phyloP scores from a whole-genome alignment of 2,888 invertebrate species.

The Athripsodes cinereus region DNA sequence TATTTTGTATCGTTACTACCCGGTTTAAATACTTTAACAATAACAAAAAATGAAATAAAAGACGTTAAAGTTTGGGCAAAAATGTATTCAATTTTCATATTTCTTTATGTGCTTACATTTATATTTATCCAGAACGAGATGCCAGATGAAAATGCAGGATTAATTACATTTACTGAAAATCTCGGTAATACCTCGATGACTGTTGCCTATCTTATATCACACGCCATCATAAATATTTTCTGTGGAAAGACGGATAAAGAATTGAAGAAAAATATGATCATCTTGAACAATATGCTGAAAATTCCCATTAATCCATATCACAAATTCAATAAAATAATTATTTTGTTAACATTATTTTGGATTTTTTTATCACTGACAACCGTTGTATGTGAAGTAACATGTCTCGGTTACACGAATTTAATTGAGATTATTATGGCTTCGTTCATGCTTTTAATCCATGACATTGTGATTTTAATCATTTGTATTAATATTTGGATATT shows the following conservation, averaged over 20 bases:
- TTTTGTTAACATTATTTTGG: background rate
- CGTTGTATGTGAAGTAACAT: background rate
- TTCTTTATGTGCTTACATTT: no score
- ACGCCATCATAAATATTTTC: background rate
- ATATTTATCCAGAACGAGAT: no score
- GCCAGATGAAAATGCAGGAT: no score
- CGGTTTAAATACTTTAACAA: background rate
- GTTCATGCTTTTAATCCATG: background rate
- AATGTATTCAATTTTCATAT: background rate
- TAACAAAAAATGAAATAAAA: background rate
- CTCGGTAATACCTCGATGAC: background rate
- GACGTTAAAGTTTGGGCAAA: background rate
- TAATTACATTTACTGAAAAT: background rate
- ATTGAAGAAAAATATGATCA: background rate
- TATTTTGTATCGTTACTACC: background rate
- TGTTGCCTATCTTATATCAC: background rate
- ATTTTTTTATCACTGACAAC: background rate
- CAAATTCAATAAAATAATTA: background rate
- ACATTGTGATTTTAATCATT: background rate
- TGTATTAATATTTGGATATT: background rate
- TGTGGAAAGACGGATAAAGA: background rate
- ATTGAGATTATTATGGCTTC: background rate
- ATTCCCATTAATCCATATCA: background rate
- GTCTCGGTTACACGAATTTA: background rate
- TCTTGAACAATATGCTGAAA: background rate